These are phyloP conservation scores for Aphelenchoides besseyi DNA, from an alignment of 1,140 invertebrate genomes.

Conservation along the genomic window DNA sequence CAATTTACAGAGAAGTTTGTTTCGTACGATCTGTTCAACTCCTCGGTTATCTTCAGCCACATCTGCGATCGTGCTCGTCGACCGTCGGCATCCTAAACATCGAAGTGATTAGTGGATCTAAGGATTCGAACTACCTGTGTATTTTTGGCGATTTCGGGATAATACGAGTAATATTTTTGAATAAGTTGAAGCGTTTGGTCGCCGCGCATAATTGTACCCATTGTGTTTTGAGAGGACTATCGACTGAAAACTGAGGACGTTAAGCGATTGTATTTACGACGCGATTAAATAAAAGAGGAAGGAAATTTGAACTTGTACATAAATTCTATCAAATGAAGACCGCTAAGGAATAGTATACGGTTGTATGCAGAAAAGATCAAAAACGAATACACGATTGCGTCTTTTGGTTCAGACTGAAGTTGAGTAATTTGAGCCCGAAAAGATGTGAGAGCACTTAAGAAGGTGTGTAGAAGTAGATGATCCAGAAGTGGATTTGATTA, in stretches of 20 bases:
- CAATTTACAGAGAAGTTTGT: constrained; percentile 18
- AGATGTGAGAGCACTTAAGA: background rate
- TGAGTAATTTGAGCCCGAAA: background rate
- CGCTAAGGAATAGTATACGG: no score
- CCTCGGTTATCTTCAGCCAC: constrained; percentile 22
- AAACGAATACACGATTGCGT: background rate
- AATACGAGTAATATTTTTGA: constrained; percentile 25
- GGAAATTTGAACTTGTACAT: background rate
- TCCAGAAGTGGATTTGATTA: background rate
- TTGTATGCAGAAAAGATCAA: no score
- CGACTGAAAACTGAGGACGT: no score
- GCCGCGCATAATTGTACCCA: constrained; percentile 30
- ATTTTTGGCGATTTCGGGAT: constrained; percentile 28
- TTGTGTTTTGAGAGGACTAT: background rate
- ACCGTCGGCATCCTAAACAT: constrained; percentile 18
- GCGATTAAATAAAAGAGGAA: background rate
- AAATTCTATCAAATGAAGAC: no score
- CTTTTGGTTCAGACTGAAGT: background rate
- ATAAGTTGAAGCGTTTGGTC: constrained; percentile 24
- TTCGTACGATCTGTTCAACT: constrained; percentile 20
- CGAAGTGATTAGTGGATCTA: background rate
- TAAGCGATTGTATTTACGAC: no score
- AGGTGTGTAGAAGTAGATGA: no score
- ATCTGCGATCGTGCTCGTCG: constrained; percentile 13
- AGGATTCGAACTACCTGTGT: background rate